A percentile compares a stretch with the other conserved stretches of the same genome.
phyloP scores from a whole-genome alignment of 64 coral and sea anemone genomes.

The Montipora sp. region DNA sequence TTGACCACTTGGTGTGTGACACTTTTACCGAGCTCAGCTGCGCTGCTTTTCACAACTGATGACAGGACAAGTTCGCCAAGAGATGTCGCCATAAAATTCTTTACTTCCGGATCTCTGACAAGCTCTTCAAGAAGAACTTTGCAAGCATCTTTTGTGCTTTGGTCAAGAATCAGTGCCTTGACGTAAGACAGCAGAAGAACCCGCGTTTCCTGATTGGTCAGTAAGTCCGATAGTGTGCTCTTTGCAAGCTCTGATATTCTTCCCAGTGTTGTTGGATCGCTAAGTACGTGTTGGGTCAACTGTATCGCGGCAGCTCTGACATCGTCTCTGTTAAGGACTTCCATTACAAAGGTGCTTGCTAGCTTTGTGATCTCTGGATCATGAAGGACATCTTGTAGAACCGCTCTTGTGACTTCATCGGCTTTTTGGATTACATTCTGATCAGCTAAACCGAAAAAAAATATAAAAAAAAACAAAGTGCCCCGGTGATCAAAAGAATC shows the following conservation, averaged over 20 bases:
- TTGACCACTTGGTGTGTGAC: conserved; percentile 88
- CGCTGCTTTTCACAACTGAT: conserved; percentile 86
- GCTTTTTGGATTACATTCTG: conserved; percentile 94
- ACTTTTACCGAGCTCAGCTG: conserved; percentile 88
- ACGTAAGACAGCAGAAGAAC: conserved; percentile 53
- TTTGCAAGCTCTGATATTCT: conserved; percentile 77
- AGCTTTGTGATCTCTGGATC: conserved; percentile 87
- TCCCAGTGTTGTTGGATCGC: conserved; percentile 69
- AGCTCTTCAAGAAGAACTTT: conserved; percentile 68
- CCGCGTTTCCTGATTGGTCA: conserved; percentile 51
- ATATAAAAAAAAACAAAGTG: not conserved
- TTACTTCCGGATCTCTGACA: conserved; percentile 68
- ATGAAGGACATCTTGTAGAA: conserved; percentile 81
- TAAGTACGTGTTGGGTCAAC: conserved; percentile 71
- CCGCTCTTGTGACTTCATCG: conserved; percentile 89
- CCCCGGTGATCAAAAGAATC: too few species aligned
- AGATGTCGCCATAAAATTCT: conserved; percentile 77
- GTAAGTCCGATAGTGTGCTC: conserved; percentile 55
- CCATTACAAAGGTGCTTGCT: conserved; percentile 84
- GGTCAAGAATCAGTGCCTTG: conserved; percentile 83
- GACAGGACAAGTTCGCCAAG: conserved; percentile 82
- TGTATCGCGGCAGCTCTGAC: conserved; percentile 59
- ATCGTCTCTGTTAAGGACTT: conserved; percentile 80
- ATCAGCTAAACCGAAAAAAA: conserved; percentile 71
- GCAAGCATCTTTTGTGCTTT: conserved; percentile 68